Evolutionary conservation across 2,888 invertebrate species (phyloP).

Genomic region (Didymodactylos carnosus): DNA sequence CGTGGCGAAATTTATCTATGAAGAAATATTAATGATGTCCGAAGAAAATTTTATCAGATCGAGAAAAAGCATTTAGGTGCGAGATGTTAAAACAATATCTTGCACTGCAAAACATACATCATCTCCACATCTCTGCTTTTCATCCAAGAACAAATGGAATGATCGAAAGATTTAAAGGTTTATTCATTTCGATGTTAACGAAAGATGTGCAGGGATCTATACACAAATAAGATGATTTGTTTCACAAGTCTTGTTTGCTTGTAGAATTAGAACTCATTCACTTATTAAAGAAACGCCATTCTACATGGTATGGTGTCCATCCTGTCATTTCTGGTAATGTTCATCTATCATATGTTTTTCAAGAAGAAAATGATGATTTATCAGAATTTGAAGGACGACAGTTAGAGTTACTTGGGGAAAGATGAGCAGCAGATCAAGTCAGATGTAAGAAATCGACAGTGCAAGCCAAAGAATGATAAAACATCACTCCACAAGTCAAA

Average conservation of each 20-base stretch:
- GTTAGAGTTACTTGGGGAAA: too few relatives aligned
- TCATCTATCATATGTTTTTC: too few relatives aligned
- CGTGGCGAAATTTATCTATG: background rate
- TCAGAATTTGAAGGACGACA: too few relatives aligned
- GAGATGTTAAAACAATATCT: background rate
- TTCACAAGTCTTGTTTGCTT: background rate
- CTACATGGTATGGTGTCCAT: too few relatives aligned
- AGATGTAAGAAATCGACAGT: too few relatives aligned
- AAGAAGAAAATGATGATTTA: too few relatives aligned
- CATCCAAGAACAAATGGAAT: background rate
- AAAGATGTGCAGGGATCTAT: background rate
- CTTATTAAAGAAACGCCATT: too few relatives aligned
- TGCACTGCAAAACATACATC: background rate
- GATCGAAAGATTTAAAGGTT: background rate
- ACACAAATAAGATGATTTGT: background rate
- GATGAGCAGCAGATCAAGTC: too few relatives aligned
- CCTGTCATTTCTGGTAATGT: too few relatives aligned
- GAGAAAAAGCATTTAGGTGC: background rate
- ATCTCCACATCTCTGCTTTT: background rate
- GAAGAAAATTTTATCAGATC: background rate
- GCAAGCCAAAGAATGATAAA: too few relatives aligned
- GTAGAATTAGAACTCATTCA: too few relatives aligned
- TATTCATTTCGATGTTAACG: background rate
- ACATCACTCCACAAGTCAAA: too few relatives aligned
- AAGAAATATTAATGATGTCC: background rate